Conservation (phyloP, 2,113 vertebrate genomes). For the human (Homo sapiens) region GRCh38 chr6:88103001-88103500, state of each 20-base stretch:
- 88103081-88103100: background rate
- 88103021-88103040: background rate
- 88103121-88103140: background rate
- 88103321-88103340: slow-evolving; percentile 2
- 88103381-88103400: background rate
- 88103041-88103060: background rate
- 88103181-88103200: background rate
- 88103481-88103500: background rate
- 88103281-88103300: background rate
- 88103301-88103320: background rate
- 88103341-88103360: background rate
- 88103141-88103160: background rate
- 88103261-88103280: background rate
- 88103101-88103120: background rate
- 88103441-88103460: background rate
- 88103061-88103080: background rate
- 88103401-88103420: background rate
- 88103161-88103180: background rate
- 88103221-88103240: background rate
- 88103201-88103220: slow-evolving; percentile 25
- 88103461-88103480: background rate
- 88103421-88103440: background rate
- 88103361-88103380: background rate
- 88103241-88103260: background rate
- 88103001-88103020: background rate